A percentile compares a stretch with the other conserved stretches of the same genome.
Conservation (phyloP, 2,888 invertebrate species). For the Cantharis flavilabris region DNA sequence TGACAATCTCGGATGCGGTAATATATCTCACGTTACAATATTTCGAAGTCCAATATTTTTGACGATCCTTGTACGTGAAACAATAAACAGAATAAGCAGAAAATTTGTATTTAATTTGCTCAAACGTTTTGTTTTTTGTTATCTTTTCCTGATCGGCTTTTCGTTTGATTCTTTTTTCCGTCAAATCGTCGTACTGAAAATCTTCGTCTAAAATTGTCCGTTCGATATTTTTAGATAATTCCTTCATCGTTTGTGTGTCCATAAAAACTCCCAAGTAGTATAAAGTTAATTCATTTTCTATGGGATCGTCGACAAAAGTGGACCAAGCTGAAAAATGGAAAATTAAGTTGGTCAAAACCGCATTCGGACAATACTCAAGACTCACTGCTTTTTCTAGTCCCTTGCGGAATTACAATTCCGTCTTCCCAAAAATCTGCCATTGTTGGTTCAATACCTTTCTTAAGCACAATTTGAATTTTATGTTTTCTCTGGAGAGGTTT, state of each 20-base stretch:
- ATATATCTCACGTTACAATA: neutral
- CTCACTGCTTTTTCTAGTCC: neutral
- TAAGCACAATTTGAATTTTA: slow-evolving; percentile 2
- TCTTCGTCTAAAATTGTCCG: neutral
- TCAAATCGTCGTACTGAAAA: neutral
- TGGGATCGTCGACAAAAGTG: slow-evolving; percentile 6
- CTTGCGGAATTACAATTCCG: neutral
- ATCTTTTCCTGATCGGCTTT: neutral
- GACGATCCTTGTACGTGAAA: neutral
- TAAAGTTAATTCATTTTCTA: neutral
- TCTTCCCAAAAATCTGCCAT: slow-evolving; percentile 7
- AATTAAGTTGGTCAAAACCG: neutral
- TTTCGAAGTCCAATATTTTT: neutral
- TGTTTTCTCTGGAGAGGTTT: neutral
- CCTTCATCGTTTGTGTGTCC: neutral
- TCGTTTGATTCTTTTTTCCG: neutral
- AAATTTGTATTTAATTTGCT: neutral
- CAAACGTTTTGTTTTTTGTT: neutral
- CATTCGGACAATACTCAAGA: no score
- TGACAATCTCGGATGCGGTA: neutral
- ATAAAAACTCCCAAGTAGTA: slow-evolving; percentile 7
- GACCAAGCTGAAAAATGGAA: slow-evolving; percentile 2
- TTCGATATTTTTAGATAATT: neutral
- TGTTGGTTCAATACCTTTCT: neutral
- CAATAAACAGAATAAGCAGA: neutral